Evolutionary conservation across 2,797 vertebrate species (phyloP).

Genomic region (Hyperoplus immaculatus): DNA sequence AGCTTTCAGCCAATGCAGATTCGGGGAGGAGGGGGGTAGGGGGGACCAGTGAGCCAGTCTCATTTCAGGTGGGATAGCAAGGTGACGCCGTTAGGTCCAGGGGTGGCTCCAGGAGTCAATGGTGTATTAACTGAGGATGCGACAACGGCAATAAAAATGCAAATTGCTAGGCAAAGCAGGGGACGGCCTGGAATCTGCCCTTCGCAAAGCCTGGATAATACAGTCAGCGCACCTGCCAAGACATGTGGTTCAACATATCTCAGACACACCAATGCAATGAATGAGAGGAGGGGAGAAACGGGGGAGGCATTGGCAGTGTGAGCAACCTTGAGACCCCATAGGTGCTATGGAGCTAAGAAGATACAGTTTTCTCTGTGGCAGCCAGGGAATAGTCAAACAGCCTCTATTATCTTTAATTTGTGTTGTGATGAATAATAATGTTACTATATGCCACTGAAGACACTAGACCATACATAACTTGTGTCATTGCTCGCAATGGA

Average conservation of each 20-base stretch:
- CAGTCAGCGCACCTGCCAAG: constrained; percentile 81
- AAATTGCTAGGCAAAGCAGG: constrained; percentile 84
- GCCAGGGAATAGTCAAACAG: constrained; percentile 35
- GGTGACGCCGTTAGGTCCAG: constrained; percentile 76
- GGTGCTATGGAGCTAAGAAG: constrained; percentile 32
- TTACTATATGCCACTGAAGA: constrained; percentile 8
- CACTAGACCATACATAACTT: not conserved
- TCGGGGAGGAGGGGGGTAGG: not conserved
- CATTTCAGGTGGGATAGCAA: constrained; percentile 77
- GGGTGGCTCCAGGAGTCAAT: constrained; percentile 81
- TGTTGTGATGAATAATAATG: constrained; percentile 13
- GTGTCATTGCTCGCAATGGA: not conserved
- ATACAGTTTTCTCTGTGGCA: constrained; percentile 30
- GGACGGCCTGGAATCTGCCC: constrained; percentile 79
- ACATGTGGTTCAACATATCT: constrained; percentile 75
- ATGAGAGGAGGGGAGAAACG: constrained; percentile 36
- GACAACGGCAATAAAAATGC: constrained; percentile 90
- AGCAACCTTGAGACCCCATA: constrained; percentile 20
- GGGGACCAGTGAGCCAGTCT: constrained; percentile 63
- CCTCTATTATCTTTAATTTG: constrained; percentile 43
- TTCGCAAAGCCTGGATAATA: constrained; percentile 82
- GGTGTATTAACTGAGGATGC: constrained; percentile 83
- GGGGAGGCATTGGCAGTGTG: constrained; percentile 13
- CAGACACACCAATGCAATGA: constrained; percentile 68
- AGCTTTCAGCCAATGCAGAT: constrained; percentile 67